Conservation (phyloP, 2,888 invertebrate genomes). For the Drosophila aldrichi region DNA sequence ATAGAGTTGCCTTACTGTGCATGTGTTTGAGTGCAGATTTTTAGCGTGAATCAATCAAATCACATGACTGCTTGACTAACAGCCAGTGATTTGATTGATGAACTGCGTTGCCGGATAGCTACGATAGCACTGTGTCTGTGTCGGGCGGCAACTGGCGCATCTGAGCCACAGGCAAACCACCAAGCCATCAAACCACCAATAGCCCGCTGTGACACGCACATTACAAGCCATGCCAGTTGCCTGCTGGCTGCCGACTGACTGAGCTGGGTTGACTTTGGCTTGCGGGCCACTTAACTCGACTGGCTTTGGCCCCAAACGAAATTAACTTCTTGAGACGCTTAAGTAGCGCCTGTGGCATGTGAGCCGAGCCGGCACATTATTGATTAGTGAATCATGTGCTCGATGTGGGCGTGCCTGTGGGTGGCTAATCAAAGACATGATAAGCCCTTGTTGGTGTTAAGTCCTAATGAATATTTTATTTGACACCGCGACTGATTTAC, state of each 20-base stretch:
- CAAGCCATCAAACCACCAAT: slow-evolving; percentile 3
- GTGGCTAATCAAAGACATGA: slow-evolving; percentile 57
- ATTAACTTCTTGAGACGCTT: slow-evolving; percentile 62
- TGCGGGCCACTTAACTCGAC: slow-evolving; percentile 42
- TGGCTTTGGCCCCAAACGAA: slow-evolving; percentile 34
- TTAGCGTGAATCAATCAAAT: slow-evolving; percentile 80
- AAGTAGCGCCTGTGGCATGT: slow-evolving; percentile 30
- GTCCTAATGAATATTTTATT: slow-evolving; percentile 62
- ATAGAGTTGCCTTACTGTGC: slow-evolving; percentile 24
- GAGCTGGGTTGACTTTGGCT: slow-evolving; percentile 25
- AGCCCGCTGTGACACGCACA: slow-evolving; percentile 67
- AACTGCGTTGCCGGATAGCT: slow-evolving; percentile 62
- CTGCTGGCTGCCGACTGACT: slow-evolving; percentile 6
- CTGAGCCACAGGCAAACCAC: slow-evolving; percentile 7
- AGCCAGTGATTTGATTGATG: slow-evolving; percentile 80
- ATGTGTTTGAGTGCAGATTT: slow-evolving; percentile 60
- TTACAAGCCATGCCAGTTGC: slow-evolving; percentile 41
- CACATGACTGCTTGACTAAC: slow-evolving; percentile 80
- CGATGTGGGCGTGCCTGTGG: slow-evolving; percentile 18
- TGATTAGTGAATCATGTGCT: slow-evolving; percentile 61
- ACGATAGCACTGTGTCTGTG: slow-evolving; percentile 16
- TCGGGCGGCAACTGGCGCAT: slow-evolving; percentile 1
- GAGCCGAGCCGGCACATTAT: slow-evolving; percentile 50
- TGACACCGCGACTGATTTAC: slow-evolving; percentile 2
- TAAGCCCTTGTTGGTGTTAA: slow-evolving; percentile 25